Base-by-base conservation (phyloP, 2,797 vertebrate genomes). In the Tiaroga cobitis region DNA sequence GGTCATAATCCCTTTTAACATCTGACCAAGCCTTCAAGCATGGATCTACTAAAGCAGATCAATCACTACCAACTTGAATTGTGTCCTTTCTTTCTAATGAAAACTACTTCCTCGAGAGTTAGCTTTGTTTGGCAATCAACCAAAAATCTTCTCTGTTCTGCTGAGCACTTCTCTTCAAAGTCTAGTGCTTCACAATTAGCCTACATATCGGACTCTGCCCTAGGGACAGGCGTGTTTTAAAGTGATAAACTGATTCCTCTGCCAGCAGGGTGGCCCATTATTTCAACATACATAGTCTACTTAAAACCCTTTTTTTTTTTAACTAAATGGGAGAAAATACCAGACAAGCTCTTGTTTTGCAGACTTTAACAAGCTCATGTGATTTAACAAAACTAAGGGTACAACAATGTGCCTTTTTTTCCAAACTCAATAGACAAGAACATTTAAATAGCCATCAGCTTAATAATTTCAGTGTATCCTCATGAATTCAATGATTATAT, bases 141-240 rank as follows among this genome's bases (percentile, higher is more conserved):
- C 82, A 83, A 68, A 83, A 68, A 41, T 26, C n/a, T 67, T 49
- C 8, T 83, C 49, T 65, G 32, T 77, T 83, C 61, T 76, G 61
- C 59, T 77, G 63, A 77, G 46, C 61, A 76, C 82, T 77, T 68
- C 61, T 65, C 72, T 83, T 77, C 61, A 54, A 76, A 76, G 24
- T 83, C 29, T 83, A 51, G 61, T 54, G 46, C 82, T 76, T 77
- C 46, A 83, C 61, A 83, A 68, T 83, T 76, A 83, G 82, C 73
- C 72, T 67, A 49, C 56, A 65, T 83, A 32, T 68, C 34, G 76
- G 49, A 68, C 73, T 68, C 82, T 77, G 73, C 73, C 61, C n/a
- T n/a, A 68, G n/a, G 73, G 73, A 83, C 82, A 77, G 34, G 32
- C 61, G 77, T 54, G 78, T 83, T 69, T 61, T 65, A 74, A 78